phyloP scores from a whole-genome alignment of 2,797 vertebrate species.

The Malurus splendens region DNA sequence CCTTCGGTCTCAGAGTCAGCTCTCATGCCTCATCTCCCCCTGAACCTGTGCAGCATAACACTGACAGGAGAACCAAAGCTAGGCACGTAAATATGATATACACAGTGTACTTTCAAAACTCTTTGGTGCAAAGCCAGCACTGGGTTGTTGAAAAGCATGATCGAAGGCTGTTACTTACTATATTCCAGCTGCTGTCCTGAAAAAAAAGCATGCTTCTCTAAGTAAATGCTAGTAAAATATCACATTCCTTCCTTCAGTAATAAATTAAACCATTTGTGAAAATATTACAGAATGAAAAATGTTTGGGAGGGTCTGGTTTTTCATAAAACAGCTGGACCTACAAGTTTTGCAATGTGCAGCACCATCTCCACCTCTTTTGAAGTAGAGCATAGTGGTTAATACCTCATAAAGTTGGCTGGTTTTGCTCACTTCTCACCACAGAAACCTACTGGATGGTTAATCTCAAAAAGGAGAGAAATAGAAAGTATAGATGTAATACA shows the following conservation, averaged over 20 bases:
- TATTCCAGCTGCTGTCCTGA: constrained; percentile 14
- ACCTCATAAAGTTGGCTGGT: neutral
- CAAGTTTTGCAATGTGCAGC: neutral
- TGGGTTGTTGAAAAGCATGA: neutral
- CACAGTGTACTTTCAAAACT: neutral
- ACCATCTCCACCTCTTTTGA: neutral
- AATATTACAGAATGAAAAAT: constrained; percentile 23
- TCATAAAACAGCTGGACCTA: neutral
- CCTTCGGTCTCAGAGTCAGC: neutral
- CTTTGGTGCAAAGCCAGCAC: neutral
- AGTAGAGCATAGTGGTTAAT: neutral
- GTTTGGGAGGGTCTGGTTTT: neutral
- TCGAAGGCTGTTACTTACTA: neutral
- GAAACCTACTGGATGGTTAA: neutral
- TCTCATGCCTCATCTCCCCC: neutral
- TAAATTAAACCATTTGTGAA: constrained; percentile 6
- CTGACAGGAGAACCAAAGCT: neutral
- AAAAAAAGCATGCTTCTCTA: neutral
- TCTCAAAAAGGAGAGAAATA: neutral
- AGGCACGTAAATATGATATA: neutral
- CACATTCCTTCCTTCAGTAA: constrained; percentile 24
- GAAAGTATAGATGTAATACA: neutral
- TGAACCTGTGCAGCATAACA: neutral
- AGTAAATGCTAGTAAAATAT: constrained; percentile 36
- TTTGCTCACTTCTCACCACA: neutral